A percentile compares a stretch with the other conserved stretches of the same genome.
Conservation (phyloP, 2,113 vertebrate species). For the Ursus arctos region DNA sequence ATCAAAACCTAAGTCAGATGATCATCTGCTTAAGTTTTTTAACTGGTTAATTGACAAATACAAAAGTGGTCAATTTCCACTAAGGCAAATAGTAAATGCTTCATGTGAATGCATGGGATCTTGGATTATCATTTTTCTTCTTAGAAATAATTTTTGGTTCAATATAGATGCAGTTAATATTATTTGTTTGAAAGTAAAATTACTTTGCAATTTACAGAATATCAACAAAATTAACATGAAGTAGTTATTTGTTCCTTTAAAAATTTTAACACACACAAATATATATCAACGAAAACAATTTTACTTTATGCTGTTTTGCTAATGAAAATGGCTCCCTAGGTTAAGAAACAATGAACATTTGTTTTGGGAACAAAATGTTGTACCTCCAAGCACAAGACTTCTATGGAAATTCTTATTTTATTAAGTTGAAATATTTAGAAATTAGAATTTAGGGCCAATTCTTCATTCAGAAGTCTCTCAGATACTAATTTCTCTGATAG, state of each 20-base stretch:
- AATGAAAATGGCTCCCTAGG: background rate
- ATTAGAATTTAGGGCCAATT: slow-evolving; percentile 45
- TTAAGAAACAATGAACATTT: background rate
- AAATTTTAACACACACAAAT: background rate
- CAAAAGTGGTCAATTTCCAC: background rate
- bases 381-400: background rate
- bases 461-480: background rate
- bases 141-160: background rate
- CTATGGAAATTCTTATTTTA: background rate
- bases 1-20: background rate
- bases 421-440: background rate
- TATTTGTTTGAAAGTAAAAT: slow-evolving; percentile 5
- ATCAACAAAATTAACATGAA: background rate
- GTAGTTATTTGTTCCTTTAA: background rate
- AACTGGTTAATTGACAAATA: background rate
- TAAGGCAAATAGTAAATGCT: background rate
- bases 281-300: background rate
- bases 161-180: background rate
- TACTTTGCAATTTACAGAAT: background rate
- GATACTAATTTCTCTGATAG: background rate
- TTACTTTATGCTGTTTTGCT: background rate
- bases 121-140: background rate
- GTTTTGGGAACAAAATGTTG: background rate
- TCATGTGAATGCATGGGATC: background rate
- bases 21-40: background rate